Base-by-base conservation (phyloP, 2,797 vertebrate genomes). In the Bufotes viridis region DNA sequence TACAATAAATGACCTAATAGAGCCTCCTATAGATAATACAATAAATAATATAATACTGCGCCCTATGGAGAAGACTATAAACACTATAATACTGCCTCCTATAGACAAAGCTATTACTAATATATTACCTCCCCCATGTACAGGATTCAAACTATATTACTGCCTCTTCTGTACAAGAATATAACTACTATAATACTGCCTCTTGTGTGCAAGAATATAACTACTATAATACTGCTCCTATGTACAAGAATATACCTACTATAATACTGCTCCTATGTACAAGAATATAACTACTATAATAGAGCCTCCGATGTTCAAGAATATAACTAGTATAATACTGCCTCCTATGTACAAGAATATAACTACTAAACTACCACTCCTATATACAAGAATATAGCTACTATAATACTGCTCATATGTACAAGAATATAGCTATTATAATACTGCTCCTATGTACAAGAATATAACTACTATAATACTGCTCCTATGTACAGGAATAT, bases 121-220 rank as follows among this genome's bases (percentile, higher is more conserved):
- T 72, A 72, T 72, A 72, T 8, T 72, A 72, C 69, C 42, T 7
- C 69, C 15, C 69, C 5, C 22, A 72, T 72, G 15, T 42, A 34
- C 69, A 72, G 3, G 29, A 72, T 18, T 72, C 34, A 34, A 72
- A 72, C 69, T 72, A 72, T 42, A 72, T 17, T 72, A 72, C 69
- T 72, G 69, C 29, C 1, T 34, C 29, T 29, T 42, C 18, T 72
- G 9, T 72, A 42, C 69, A 72, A 20, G 7, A 72, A 72, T 42
- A 72, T 72, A 72, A 72, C 69, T 72, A 72, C 69, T 63, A 63
- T 63, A 72, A 2, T 72, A 72, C 29, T 72, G 15, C 69, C 69
- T 7, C 69, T 5, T 42, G 18, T 42, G 69, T 72, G 42, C 69
- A 72, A 42, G 69, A 42, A 72, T 72, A 72, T 72, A 72, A 72